A percentile compares a stretch with the other conserved stretches of the same genome.
These are phyloP conservation scores for Bombyx mandarina DNA, from an alignment of 1,140 invertebrate genomes.

Conservation along the genomic window DNA sequence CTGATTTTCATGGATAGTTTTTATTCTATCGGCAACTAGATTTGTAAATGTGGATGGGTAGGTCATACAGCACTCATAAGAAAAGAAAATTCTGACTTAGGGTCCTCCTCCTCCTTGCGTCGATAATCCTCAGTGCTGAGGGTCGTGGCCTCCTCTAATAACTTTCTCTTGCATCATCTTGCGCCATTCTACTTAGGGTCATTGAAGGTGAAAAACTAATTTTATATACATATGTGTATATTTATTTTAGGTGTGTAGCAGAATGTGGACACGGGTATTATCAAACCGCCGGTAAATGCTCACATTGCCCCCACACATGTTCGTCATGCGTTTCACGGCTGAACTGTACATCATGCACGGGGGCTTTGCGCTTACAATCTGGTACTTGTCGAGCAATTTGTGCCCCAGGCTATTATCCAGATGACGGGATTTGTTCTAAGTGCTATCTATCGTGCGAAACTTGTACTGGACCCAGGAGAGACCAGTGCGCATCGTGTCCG, in stretches of 20 bases:
- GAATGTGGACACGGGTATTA: slow-evolving; percentile 82
- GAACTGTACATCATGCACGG: slow-evolving; percentile 83
- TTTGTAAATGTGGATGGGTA: too few species aligned
- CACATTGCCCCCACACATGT: slow-evolving; percentile 83
- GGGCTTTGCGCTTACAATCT: slow-evolving; percentile 81
- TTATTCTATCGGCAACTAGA: too few species aligned
- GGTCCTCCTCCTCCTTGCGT: too few species aligned
- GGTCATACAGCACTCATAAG: too few species aligned
- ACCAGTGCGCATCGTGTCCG: slow-evolving; percentile 87
- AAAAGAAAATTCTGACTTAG: too few species aligned
- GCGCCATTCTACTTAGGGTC: too few species aligned
- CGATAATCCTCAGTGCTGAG: too few species aligned
- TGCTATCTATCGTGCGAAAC: slow-evolving; percentile 85
- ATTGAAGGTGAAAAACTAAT: too few species aligned
- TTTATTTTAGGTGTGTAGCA: slow-evolving; percentile 75
- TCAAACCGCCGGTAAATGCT: slow-evolving; percentile 78
- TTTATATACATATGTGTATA: slow-evolving; percentile 7
- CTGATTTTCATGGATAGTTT: too few species aligned
- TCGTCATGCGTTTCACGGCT: slow-evolving; percentile 79
- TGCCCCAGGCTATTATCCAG: slow-evolving; percentile 83
- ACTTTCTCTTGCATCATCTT: too few species aligned
- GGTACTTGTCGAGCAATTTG: slow-evolving; percentile 84
- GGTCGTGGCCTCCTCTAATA: too few species aligned
- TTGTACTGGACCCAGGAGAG: slow-evolving; percentile 77
- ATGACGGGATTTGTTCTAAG: slow-evolving; percentile 83